A percentile compares a stretch with the other conserved stretches of the same genome.
Conservation (phyloP, 1,140 invertebrate species). For the Aleiodes sp. region DNA sequence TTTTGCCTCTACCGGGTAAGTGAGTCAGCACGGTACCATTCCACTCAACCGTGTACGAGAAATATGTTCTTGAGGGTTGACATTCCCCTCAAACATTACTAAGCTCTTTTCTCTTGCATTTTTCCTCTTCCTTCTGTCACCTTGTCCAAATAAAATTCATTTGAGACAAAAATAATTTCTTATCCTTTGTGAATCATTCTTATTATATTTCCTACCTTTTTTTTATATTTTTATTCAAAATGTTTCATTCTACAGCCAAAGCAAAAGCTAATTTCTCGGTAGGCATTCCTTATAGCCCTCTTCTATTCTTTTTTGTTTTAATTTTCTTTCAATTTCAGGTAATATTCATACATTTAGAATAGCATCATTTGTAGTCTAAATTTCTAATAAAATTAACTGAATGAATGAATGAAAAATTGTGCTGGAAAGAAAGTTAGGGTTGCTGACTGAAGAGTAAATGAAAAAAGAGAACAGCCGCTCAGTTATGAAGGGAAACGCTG, state of each 20-base stretch:
- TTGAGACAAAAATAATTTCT: background rate
- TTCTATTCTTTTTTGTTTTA: too few species aligned
- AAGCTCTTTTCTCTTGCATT: background rate
- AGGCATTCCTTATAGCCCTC: too few species aligned
- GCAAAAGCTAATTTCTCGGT: too few species aligned
- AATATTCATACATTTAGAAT: too few species aligned
- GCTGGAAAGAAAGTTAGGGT: background rate
- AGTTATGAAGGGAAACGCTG: background rate
- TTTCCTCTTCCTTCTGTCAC: background rate
- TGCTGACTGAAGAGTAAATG: conserved; percentile 8
- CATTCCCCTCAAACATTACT: background rate
- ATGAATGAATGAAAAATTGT: background rate
- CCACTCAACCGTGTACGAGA: background rate
- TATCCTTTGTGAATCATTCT: background rate
- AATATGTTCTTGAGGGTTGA: background rate
- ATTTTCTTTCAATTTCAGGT: too few species aligned
- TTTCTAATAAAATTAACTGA: too few species aligned
- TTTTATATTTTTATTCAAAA: background rate
- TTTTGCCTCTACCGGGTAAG: conserved; percentile 89
- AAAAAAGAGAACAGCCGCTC: background rate
- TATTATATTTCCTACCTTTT: background rate
- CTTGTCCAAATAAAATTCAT: background rate
- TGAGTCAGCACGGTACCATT: conserved; percentile 29
- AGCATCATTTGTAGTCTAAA: too few species aligned
- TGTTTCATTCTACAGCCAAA: background rate